Evolutionary conservation across 2,888 invertebrate genomes (phyloP).

Genomic region (Caenorhabditis macrosperma): DNA sequence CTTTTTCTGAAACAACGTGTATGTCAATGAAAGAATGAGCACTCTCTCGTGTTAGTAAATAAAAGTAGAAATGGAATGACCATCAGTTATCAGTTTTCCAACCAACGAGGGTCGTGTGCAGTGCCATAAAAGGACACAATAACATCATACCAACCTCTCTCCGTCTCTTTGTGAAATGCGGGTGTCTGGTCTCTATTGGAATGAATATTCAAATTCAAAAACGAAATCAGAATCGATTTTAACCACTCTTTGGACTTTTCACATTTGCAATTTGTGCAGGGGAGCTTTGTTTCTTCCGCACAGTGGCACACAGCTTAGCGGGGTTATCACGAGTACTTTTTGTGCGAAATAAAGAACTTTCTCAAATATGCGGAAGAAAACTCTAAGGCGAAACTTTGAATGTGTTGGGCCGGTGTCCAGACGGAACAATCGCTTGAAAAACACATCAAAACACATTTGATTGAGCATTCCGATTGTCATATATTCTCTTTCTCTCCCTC

Average conservation of each 20-base stretch:
- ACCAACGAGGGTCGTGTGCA: neutral
- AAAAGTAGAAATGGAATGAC: neutral
- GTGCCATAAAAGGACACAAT: neutral
- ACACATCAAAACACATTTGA: neutral
- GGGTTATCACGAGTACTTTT: slow-evolving; percentile 35
- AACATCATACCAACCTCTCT: neutral
- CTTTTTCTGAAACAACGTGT: slow-evolving; percentile 55
- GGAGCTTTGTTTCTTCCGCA: slow-evolving; percentile 25
- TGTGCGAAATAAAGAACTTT: slow-evolving; percentile 33
- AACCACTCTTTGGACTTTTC: slow-evolving; percentile 50
- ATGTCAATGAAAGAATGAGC: no score
- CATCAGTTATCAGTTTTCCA: neutral
- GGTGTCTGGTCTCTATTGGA: no score
- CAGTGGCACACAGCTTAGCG: slow-evolving; percentile 46
- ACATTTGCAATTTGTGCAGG: slow-evolving; percentile 24
- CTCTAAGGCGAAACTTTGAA: neutral
- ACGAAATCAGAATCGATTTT: slow-evolving; percentile 1
- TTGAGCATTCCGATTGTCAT: neutral
- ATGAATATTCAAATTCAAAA: neutral
- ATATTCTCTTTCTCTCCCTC: neutral
- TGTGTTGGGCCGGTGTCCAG: neutral
- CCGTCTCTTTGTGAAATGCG: no score
- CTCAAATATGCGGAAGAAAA: slow-evolving; percentile 29
- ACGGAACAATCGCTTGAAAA: neutral
- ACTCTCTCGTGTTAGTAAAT: slow-evolving; percentile 6